phyloP scores from a whole-genome alignment of 1,140 invertebrate genomes.

The Drosophila melanogaster region Release_6_plus_ISO1_MT NT_033779.5:9775501-9776000 shows the following conservation, averaged over 20 bases:
- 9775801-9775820: constrained; percentile 38
- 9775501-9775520: constrained; percentile 44
- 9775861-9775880: constrained; percentile 13
- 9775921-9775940: constrained; percentile 7
- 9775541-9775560: constrained; percentile 33
- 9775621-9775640: constrained; percentile 26
- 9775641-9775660: constrained; percentile 21
- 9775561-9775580: constrained; percentile 20
- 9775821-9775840: constrained; percentile 4
- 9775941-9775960: too few species aligned
- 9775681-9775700: not conserved
- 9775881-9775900: constrained; percentile 30
- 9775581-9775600: constrained; percentile 52
- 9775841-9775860: constrained; percentile 25
- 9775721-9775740: constrained; percentile 3
- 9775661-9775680: not conserved
- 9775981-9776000: not conserved
- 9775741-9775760: constrained; percentile 21
- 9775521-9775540: constrained; percentile 59
- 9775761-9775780: constrained; percentile 11
- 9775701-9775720: constrained; percentile 18
- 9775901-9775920: constrained; percentile 6
- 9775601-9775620: constrained; percentile 29
- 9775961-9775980: too few species aligned
- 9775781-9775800: constrained; percentile 3